phyloP scores from a whole-genome alignment of 2,797 vertebrate species.

The Takifugu rubripes region DNA sequence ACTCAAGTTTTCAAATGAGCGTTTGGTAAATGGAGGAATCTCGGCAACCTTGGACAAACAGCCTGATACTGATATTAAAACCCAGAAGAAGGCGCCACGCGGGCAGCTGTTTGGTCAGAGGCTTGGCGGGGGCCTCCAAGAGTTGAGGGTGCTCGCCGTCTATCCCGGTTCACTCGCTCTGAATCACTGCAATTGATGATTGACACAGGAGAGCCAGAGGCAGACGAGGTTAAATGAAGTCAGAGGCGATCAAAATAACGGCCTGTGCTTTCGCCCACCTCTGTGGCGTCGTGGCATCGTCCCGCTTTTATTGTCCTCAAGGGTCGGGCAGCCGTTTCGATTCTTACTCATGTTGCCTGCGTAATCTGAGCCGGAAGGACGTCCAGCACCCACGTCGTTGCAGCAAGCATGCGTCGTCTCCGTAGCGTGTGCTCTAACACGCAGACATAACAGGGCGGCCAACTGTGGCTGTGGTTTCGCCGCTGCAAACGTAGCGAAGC shows the following conservation, averaged over 20 bases:
- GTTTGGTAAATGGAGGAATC: conserved; percentile 29
- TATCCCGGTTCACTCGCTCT: conserved; percentile 60
- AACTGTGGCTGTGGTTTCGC: conserved; percentile 2
- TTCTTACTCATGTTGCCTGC: conserved; percentile 5
- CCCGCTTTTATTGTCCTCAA: not conserved
- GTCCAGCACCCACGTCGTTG: no score
- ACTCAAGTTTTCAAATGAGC: conserved; percentile 18
- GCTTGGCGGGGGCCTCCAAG: no score
- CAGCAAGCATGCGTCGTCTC: no score
- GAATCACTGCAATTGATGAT: conserved; percentile 72
- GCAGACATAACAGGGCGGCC: conserved; percentile 12
- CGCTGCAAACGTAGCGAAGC: conserved; percentile 30
- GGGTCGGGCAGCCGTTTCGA: conserved; percentile 27
- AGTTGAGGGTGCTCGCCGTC: conserved; percentile 46
- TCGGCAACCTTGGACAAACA: conserved; percentile 8
- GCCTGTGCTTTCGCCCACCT: conserved; percentile 7
- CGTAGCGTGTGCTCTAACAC: conserved; percentile 1
- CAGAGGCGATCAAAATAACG: conserved; percentile 63
- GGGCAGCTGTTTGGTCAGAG: conserved; percentile 5
- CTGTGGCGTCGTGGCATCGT: conserved; percentile 13
- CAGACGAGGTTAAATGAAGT: conserved; percentile 61
- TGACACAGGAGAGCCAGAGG: conserved; percentile 14
- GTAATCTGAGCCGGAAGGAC: no score
- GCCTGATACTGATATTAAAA: conserved; percentile 25
- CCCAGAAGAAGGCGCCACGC: conserved; percentile 38